A percentile compares a stretch with the other conserved stretches of the same genome.
Conservation (phyloP, 2,113 vertebrate genomes). For the Megalops atlanticus region DNA sequence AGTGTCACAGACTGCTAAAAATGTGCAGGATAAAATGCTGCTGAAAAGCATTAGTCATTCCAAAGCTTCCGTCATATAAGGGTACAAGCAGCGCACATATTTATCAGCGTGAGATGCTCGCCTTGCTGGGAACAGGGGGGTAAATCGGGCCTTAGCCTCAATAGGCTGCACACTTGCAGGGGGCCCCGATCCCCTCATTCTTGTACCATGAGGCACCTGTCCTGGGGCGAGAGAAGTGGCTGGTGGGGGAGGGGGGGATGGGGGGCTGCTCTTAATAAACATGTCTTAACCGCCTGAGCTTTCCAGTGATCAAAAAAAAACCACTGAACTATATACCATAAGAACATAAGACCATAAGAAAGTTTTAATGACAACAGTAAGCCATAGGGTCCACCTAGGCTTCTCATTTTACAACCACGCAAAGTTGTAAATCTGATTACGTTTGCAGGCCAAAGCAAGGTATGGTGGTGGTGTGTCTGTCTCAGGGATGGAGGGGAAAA, state of each 20-base stretch:
- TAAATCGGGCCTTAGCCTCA: not conserved
- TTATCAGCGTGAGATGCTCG: not conserved
- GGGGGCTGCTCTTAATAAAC: too few relatives aligned
- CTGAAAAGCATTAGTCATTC: not conserved
- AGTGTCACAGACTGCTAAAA: not conserved
- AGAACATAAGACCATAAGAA: not conserved
- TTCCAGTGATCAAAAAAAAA: not conserved
- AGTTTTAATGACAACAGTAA: not conserved
- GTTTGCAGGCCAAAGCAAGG: not conserved
- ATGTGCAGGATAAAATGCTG: not conserved
- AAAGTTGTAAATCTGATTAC: not conserved
- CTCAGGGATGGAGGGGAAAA: constrained; percentile 38
- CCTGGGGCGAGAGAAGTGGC: too few relatives aligned
- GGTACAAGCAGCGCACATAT: not conserved
- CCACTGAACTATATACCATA: too few relatives aligned
- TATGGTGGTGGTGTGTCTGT: constrained; percentile 32
- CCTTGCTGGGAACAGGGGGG: not conserved
- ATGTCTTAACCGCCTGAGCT: not conserved
- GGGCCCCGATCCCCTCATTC: too few relatives aligned
- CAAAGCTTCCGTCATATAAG: not conserved
- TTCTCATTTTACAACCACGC: not conserved
- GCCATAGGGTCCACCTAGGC: not conserved
- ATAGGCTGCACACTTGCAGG: not conserved
- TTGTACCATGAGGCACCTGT: too few relatives aligned
- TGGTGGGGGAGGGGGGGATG: too few relatives aligned